A percentile compares a stretch with the other conserved stretches of the same genome.
Evolutionary conservation across 2,797 vertebrate species (phyloP).

Genomic region (Cossypha dichroa): DNA sequence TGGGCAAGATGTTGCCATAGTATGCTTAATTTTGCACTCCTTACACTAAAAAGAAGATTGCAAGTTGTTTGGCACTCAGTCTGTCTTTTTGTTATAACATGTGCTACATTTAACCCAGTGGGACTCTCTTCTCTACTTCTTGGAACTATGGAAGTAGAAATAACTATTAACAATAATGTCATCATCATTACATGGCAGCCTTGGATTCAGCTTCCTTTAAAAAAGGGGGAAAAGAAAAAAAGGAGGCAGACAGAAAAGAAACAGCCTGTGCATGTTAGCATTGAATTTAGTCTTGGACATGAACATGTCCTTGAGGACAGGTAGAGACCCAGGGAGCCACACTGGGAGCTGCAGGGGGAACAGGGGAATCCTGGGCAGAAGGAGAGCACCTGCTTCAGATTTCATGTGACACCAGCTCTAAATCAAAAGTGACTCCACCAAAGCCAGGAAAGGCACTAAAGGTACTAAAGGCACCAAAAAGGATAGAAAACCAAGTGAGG

Average conservation of each 20-base stretch:
- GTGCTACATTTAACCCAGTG: slow-evolving; percentile 14
- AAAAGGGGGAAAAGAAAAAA: neutral
- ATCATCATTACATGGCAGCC: neutral
- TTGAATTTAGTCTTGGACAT: neutral
- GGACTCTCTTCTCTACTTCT: neutral
- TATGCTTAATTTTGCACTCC: slow-evolving; percentile 51
- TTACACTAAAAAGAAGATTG: slow-evolving; percentile 1
- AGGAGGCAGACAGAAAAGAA: neutral
- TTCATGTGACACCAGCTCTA: neutral
- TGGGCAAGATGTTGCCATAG: slow-evolving; percentile 49
- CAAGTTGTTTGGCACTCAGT: slow-evolving; percentile 21
- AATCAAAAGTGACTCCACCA: neutral
- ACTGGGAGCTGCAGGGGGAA: neutral
- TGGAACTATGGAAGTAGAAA: slow-evolving; percentile 26
- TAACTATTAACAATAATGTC: neutral
- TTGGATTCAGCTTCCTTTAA: neutral
- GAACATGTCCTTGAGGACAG: rapidly evolving
- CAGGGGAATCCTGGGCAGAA: neutral
- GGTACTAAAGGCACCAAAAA: neutral
- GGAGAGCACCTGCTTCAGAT: neutral
- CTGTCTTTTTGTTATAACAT: slow-evolving; percentile 18
- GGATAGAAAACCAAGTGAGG: neutral
- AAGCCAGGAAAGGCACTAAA: neutral
- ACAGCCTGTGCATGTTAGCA: neutral
- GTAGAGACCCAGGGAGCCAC: neutral